Conservation (phyloP, 1,140 invertebrate genomes). For the Piezodorus guildinii region DNA sequence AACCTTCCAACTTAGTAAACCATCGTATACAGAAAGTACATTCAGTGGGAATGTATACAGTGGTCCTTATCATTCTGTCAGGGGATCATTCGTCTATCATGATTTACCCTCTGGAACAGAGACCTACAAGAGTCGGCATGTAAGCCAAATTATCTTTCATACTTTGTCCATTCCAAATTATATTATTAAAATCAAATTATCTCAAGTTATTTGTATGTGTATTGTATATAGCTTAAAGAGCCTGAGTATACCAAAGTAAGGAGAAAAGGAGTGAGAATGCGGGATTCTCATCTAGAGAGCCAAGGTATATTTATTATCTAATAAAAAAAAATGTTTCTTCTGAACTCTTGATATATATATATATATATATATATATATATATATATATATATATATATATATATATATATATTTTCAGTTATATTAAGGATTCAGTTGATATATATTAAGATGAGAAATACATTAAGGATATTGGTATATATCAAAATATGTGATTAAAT, state of each 20-base stretch:
- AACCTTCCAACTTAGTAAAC: slow-evolving; percentile 77
- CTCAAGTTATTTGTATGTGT: slow-evolving; percentile 9
- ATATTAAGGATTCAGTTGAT: no score
- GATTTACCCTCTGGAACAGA: slow-evolving; percentile 47
- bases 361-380: no score
- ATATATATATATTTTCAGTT: no score
- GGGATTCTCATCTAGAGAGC: slow-evolving; percentile 65
- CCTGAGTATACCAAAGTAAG: slow-evolving; percentile 68
- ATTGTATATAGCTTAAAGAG: slow-evolving; percentile 49
- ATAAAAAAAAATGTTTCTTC: no score
- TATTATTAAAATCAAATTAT: slow-evolving; percentile 28
- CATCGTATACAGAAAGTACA: slow-evolving; percentile 73
- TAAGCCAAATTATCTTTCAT: slow-evolving; percentile 30
- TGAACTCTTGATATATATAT: no score
- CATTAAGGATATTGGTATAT: no score
- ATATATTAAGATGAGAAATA: no score
- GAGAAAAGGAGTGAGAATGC: slow-evolving; percentile 59
- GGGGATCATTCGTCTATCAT: slow-evolving; percentile 82
- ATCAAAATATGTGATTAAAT: no score
- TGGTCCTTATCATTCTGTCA: slow-evolving; percentile 69
- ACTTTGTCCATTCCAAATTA: slow-evolving; percentile 20
- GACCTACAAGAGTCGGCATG: slow-evolving; percentile 44
- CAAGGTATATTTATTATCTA: slow-evolving; percentile 47
- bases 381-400: no score
- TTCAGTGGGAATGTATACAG: slow-evolving; percentile 79